A percentile compares a stretch with the other conserved stretches of the same genome.
Conservation (phyloP, 1,140 invertebrate species). For the Rhagoletis zephyria region DNA sequence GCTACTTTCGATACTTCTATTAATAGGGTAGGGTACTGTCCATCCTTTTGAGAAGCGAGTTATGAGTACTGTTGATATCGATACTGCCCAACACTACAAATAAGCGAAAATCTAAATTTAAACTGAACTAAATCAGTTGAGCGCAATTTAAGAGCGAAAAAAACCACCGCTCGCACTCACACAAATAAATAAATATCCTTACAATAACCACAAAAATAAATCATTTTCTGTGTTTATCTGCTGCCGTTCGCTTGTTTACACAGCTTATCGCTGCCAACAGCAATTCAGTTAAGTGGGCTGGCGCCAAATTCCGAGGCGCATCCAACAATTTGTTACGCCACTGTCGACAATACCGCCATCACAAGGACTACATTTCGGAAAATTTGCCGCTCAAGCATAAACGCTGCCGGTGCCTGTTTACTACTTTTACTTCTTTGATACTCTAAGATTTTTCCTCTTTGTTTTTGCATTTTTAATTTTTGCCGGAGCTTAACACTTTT, state of each 20-base stretch:
- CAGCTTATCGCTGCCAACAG: conserved; percentile 5
- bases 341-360: not conserved
- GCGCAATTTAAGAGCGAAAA: not conserved
- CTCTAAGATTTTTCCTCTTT: no score
- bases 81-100: no score
- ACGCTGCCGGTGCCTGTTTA: not conserved
- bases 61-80: no score
- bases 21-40: no score
- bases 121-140: not conserved
- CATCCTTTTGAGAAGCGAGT: no score
- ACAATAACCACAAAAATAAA: conserved; percentile 48
- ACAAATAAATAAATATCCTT: conserved; percentile 14
- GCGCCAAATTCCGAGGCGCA: not conserved
- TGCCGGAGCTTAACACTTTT: not conserved
- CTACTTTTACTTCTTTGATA: not conserved
- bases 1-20: no score
- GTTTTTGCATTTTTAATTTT: not conserved
- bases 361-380: conserved; percentile 5
- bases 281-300: conserved; percentile 21
- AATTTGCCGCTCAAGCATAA: conserved; percentile 38
- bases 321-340: not conserved
- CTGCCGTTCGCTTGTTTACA: conserved; percentile 4
- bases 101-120: not conserved
- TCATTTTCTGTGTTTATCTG: conserved; percentile 46
- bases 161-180: not conserved